Evolutionary conservation across 2,888 invertebrate species (phyloP).

Genomic region (Acanthopleura granulata): DNA sequence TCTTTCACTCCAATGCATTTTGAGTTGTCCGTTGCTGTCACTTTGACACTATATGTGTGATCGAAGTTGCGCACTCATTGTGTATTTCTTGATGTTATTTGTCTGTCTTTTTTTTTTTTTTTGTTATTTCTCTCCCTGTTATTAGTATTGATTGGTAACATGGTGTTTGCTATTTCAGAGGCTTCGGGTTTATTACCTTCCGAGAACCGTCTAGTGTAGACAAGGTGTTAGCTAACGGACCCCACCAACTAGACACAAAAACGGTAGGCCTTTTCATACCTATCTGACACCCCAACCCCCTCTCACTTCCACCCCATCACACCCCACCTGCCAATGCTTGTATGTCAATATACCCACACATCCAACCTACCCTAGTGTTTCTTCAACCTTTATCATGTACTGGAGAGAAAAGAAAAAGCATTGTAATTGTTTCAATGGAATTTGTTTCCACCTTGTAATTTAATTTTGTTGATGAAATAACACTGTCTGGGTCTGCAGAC

Average conservation of each 20-base stretch:
- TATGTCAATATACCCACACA: too few species aligned
- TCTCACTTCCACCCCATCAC: too few species aligned
- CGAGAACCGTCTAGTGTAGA: conserved; percentile 98
- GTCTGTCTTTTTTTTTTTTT: not conserved
- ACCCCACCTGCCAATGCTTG: not conserved
- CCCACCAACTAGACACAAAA: conserved; percentile 99
- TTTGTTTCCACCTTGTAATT: too few species aligned
- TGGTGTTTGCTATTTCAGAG: conserved; percentile 71
- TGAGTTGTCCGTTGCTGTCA: not conserved
- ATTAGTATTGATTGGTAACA: not conserved
- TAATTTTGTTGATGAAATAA: too few species aligned
- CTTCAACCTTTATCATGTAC: too few species aligned
- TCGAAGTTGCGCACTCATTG: not conserved
- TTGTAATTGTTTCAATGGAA: too few species aligned
- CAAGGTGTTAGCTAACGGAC: conserved; percentile 98
- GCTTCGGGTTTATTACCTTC: conserved; percentile 99
- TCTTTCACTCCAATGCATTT: conserved; percentile 11
- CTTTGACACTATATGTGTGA: conserved; percentile 4
- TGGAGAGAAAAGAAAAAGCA: too few species aligned
- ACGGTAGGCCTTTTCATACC: conserved; percentile 78
- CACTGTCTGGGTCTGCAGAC: too few species aligned
- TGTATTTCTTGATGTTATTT: too few species aligned
- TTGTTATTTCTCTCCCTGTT: not conserved
- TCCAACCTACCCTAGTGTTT: too few species aligned
- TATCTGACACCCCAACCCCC: not conserved